Conservation (phyloP, 2,888 invertebrate species). For the Drosophila subquinaria region DNA sequence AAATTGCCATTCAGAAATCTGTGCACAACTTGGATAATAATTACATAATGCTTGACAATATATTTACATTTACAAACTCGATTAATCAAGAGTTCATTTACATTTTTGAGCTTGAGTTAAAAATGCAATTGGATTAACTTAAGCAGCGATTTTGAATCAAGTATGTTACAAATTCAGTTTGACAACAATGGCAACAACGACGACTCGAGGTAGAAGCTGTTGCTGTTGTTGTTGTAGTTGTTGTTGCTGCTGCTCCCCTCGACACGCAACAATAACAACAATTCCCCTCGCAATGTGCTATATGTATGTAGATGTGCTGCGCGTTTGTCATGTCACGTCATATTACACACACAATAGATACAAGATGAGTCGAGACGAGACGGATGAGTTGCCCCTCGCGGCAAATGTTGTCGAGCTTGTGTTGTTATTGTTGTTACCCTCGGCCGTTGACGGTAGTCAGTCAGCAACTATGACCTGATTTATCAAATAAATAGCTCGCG, state of each 20-base stretch:
- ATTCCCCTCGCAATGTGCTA: background rate
- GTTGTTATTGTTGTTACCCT: constrained; percentile 10
- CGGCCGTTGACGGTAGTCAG: constrained; percentile 48
- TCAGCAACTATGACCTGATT: constrained; percentile 77
- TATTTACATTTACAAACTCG: constrained; percentile 32
- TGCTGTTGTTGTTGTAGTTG: background rate
- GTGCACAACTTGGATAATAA: constrained; percentile 12
- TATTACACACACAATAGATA: constrained; percentile 72
- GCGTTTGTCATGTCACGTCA: constrained; percentile 74
- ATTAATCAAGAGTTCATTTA: constrained; percentile 54
- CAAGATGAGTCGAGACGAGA: constrained; percentile 14
- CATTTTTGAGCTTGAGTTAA: constrained; percentile 17
- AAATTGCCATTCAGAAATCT: constrained; percentile 19
- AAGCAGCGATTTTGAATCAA: constrained; percentile 38
- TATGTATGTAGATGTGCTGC: constrained; percentile 28
- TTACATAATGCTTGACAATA: constrained; percentile 32
- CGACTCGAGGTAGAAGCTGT: constrained; percentile 24
- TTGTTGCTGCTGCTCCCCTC: constrained; percentile 21
- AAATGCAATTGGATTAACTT: constrained; percentile 70
- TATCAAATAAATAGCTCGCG: constrained; percentile 76
- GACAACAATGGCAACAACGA: constrained; percentile 53
- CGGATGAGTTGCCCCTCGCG: constrained; percentile 20
- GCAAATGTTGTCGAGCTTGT: background rate
- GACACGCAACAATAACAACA: constrained; percentile 66
- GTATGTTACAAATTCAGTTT: constrained; percentile 48